Conservation (phyloP, 1,140 invertebrate genomes). For the Drosophila setifemur region DNA sequence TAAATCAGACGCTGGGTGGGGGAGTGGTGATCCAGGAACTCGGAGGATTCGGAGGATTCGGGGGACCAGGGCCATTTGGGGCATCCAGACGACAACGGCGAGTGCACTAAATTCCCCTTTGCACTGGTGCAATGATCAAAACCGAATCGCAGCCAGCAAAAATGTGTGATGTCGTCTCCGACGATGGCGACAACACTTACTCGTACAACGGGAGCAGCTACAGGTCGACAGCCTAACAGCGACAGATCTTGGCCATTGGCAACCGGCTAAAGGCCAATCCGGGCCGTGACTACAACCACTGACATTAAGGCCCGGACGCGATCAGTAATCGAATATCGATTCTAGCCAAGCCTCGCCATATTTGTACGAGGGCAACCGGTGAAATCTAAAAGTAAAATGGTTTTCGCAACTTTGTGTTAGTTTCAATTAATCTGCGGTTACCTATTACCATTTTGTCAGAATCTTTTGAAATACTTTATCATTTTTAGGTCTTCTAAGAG, state of each 20-base stretch:
- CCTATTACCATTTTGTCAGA: too few species aligned
- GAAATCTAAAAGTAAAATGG: neutral
- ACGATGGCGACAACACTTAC: conserved; percentile 66
- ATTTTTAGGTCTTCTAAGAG: too few species aligned
- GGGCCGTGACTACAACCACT: conserved; percentile 65
- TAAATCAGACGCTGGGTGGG: conserved; percentile 57
- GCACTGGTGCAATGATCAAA: conserved; percentile 27
- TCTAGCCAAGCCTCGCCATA: conserved; percentile 17
- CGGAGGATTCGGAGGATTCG: neutral
- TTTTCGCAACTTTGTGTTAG: neutral
- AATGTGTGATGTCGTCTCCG: conserved; percentile 73
- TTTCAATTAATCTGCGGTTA: neutral
- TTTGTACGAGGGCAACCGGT: conserved; percentile 19
- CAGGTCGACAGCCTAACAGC: conserved; percentile 47
- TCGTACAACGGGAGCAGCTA: conserved; percentile 72
- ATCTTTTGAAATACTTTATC: too few species aligned
- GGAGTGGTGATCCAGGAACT: neutral
- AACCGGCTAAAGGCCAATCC: conserved; percentile 57
- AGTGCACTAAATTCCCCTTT: conserved; percentile 59
- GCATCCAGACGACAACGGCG: conserved; percentile 29
- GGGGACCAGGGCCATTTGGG: conserved; percentile 14
- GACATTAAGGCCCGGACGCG: conserved; percentile 22
- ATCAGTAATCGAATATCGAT: conserved; percentile 48
- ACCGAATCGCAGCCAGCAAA: conserved; percentile 8
- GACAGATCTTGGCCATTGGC: conserved; percentile 46